phyloP scores from a whole-genome alignment of 1,140 invertebrate genomes.

The Oreohelix idahoensis region DNA sequence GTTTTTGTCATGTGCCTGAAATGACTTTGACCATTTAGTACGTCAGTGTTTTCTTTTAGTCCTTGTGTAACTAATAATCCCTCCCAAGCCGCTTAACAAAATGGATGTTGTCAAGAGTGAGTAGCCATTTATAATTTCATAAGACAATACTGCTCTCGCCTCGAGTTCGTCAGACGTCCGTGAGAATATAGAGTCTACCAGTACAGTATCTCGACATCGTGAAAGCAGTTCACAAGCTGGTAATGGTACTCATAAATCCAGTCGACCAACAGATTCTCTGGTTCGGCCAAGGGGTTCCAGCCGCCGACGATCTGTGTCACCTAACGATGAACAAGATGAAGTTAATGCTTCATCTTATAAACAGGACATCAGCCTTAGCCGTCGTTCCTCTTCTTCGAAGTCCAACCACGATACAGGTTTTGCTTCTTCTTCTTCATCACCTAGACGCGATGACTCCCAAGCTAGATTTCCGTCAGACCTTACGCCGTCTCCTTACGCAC shows the following conservation, averaged over 20 bases:
- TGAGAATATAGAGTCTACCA: too few relatives aligned
- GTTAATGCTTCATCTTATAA: not conserved
- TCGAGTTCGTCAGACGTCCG: too few relatives aligned
- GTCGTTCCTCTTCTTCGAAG: constrained; percentile 10
- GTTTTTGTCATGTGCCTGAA: too few relatives aligned
- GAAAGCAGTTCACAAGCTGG: too few relatives aligned
- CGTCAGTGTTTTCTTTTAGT: too few relatives aligned
- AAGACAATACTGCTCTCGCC: too few relatives aligned
- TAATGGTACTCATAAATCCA: not conserved
- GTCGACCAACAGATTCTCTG: not conserved
- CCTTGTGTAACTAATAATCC: too few relatives aligned
- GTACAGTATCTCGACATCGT: too few relatives aligned
- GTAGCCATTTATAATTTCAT: too few relatives aligned
- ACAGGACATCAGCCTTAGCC: constrained; percentile 21
- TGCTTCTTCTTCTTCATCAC: constrained; percentile 20
- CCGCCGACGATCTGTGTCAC: not conserved
- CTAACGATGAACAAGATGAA: not conserved
- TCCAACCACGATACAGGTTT: constrained; percentile 33
- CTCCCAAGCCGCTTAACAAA: too few relatives aligned
- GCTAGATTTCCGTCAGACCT: not conserved
- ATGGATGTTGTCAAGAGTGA: too few relatives aligned
- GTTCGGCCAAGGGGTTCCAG: not conserved
- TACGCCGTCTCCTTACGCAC: not conserved
- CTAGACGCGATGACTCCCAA: constrained; percentile 23
- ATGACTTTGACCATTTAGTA: too few relatives aligned